These are phyloP conservation scores for Drosophila kambysellisi DNA, from an alignment of 2,888 invertebrate species.

Conservation along the genomic window DNA sequence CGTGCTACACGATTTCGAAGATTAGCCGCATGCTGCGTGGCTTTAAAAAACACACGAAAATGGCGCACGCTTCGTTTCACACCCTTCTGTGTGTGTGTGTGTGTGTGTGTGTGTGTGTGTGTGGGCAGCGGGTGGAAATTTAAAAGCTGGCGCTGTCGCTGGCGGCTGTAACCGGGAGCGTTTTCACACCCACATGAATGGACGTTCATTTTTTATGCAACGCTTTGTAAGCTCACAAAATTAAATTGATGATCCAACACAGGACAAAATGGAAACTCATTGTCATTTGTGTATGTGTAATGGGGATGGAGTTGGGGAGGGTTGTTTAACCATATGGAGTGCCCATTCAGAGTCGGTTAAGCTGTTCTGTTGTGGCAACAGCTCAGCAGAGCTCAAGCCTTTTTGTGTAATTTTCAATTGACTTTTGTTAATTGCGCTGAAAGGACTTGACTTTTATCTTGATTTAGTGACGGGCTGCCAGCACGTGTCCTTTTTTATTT, in stretches of 20 bases:
- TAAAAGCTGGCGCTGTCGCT: slow-evolving; percentile 26
- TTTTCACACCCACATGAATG: slow-evolving; percentile 61
- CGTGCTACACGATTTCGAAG: slow-evolving; percentile 77
- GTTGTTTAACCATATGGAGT: slow-evolving; percentile 45
- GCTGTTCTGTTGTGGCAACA: slow-evolving; percentile 38
- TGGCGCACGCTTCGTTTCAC: slow-evolving; percentile 70
- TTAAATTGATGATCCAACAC: slow-evolving; percentile 75
- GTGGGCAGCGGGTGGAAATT: slow-evolving; percentile 27
- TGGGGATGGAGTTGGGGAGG: not conserved
- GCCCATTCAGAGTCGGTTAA: slow-evolving; percentile 27
- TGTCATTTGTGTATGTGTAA: slow-evolving; percentile 38
- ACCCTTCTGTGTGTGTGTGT: slow-evolving; percentile 56
- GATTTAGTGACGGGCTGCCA: slow-evolving; percentile 13
- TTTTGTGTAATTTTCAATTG: slow-evolving; percentile 71
- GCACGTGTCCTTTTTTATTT: not conserved
- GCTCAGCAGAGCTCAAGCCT: slow-evolving; percentile 53
- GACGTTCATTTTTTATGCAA: slow-evolving; percentile 76
- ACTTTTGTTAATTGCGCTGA: slow-evolving; percentile 67
- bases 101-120: slow-evolving; percentile 10
- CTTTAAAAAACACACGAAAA: slow-evolving; percentile 71
- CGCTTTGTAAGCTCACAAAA: slow-evolving; percentile 74
- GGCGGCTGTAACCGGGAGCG: slow-evolving; percentile 32
- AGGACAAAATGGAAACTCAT: slow-evolving; percentile 67
- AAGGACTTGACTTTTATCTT: slow-evolving; percentile 2
- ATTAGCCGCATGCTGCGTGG: slow-evolving; percentile 73